Conservation (phyloP, 30 jellyfish, hydroid and myxozoan genomes). For the Pseudorhiza aurosa region DNA sequence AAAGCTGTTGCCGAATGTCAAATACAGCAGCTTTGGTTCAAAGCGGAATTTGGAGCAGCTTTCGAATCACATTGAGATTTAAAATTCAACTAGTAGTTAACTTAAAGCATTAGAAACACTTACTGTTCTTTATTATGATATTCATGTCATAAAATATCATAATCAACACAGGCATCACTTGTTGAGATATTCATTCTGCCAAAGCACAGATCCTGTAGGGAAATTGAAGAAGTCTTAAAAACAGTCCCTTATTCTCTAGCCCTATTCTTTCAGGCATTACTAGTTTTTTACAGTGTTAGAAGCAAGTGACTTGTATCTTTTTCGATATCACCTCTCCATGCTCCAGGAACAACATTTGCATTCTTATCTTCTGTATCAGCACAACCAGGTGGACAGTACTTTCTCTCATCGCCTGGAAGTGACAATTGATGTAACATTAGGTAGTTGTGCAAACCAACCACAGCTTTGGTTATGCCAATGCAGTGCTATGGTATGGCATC, state of each 20-base stretch:
- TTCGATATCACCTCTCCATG: constrained; percentile 21
- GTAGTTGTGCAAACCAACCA: constrained; percentile 50
- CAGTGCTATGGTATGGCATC: constrained; percentile 26
- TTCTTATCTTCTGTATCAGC: too few relatives aligned
- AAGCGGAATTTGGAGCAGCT: constrained; percentile 32
- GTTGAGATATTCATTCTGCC: constrained; percentile 40
- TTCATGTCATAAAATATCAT: background rate
- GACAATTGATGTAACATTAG: too few relatives aligned
- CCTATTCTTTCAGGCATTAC: constrained; percentile 15
- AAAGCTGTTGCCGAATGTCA: constrained; percentile 15
- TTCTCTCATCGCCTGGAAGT: too few relatives aligned
- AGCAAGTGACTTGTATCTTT: too few relatives aligned
- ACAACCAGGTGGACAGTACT: too few relatives aligned
- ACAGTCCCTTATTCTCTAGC: constrained; percentile 18
- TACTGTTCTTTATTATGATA: background rate
- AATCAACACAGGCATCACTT: background rate
- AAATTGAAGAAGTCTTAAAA: constrained; percentile 14
- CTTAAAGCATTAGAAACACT: background rate
- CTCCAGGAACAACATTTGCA: too few relatives aligned
- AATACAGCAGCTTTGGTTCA: background rate
- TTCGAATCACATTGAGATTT: constrained; percentile 4
- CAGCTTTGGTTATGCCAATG: constrained; percentile 35
- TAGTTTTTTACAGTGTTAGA: background rate
- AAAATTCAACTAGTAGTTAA: background rate
- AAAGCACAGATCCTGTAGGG: constrained; percentile 25